Evolutionary conservation across 2,888 invertebrate species (phyloP), one percentile per base, ranked within the genome.

Genomic region (Desoria tigrina): DNA sequence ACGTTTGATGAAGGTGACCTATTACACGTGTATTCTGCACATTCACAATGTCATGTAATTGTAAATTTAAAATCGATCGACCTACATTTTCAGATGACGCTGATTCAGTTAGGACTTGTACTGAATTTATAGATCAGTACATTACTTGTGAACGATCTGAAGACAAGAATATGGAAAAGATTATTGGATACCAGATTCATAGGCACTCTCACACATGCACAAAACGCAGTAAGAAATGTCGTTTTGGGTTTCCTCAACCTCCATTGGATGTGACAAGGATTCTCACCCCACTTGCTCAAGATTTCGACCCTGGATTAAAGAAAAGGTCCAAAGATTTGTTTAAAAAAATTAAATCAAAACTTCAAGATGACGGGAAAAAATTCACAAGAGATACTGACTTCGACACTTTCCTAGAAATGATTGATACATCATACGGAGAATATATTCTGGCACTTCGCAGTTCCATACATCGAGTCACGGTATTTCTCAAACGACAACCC

Each of bases 401-500:
- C 21, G 49, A 49, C 14, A 18, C 11, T 18, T 49, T 49, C 49
- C 49, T 49, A n/a, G 11, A 49, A 14, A 7, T n/a, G 11, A 7
- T 49, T 11, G 18, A 49, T 49, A 49, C 49, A 18, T 7, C 18
- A 7, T 7, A 49, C 11, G 49, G 18, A 7, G 49, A 49, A 7
- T 49, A 49, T 18, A 24, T 51, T 4, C 4, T 3, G 23, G 51
- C 51, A 9, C 6, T 51, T 26, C 51, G 24, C 3, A 21, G 21
- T 4, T 24, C 51, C 6, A 7, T 51, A 16, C 7, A 51, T 7
- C 3, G 51, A 21, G 21, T 71, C 4, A 69, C 71, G 9, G 63
- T 74, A 14, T 70, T 77, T 59, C 61, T 77, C 2, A 74, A 76
- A 63, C 61, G 77, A 45, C n/a, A 32, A n/a, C 53, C 71, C 2